Evolutionary conservation across 2,888 invertebrate species (phyloP).

Genomic region (Drosophila robusta): DNA sequence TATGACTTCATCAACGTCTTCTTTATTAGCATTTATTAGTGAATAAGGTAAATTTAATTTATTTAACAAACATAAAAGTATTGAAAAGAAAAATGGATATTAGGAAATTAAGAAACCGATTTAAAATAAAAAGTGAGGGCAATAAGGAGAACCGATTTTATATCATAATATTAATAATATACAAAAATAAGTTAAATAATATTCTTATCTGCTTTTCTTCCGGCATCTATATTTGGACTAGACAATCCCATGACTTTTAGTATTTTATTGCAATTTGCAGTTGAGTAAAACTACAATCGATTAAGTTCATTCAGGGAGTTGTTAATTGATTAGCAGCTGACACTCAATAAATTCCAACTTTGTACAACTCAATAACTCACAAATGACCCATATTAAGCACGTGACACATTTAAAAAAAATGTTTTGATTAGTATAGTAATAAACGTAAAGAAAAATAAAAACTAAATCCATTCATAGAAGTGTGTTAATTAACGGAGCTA

Average conservation of each 20-base stretch:
- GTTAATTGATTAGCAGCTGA: constrained; percentile 24
- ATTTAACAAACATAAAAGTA: too few relatives aligned
- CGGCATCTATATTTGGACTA: not conserved
- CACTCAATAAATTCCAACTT: constrained; percentile 22
- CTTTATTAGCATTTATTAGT: too few relatives aligned
- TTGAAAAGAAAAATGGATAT: too few relatives aligned
- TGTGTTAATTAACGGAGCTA: constrained; percentile 52
- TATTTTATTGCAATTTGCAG: constrained; percentile 10
- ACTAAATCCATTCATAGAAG: constrained; percentile 40
- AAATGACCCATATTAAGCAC: constrained; percentile 38
- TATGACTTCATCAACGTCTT: too few relatives aligned
- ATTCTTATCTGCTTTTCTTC: not conserved
- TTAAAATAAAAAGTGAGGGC: too few relatives aligned
- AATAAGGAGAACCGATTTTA: too few relatives aligned
- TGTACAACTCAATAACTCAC: not conserved
- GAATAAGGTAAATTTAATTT: too few relatives aligned
- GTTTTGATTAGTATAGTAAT: constrained; percentile 38
- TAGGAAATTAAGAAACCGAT: too few relatives aligned
- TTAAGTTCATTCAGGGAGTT: constrained; percentile 6
- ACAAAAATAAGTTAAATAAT: too few relatives aligned
- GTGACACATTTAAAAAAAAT: constrained; percentile 48
- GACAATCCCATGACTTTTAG: not conserved
- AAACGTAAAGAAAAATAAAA: constrained; percentile 27
- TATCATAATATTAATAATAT: too few relatives aligned
- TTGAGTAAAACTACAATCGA: constrained; percentile 4